phyloP scores from a whole-genome alignment of 2,797 vertebrate genomes.

The Mormyrops attenuatus region DNA sequence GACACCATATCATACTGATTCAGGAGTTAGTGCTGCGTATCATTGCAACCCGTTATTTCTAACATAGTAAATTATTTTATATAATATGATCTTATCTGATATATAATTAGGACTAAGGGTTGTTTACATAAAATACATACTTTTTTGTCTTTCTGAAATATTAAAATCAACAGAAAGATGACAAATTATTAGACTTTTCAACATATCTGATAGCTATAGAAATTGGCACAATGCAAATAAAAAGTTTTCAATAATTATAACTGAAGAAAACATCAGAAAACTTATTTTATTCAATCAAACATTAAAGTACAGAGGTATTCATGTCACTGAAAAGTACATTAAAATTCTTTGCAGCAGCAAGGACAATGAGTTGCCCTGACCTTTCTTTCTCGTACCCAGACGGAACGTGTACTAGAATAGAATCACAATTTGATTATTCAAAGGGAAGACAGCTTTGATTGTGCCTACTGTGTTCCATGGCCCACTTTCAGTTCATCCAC shows the following conservation, averaged over 20 bases:
- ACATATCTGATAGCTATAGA: background rate
- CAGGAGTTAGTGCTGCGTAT: background rate
- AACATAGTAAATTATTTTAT: background rate
- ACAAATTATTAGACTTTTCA: background rate
- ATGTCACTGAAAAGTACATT: background rate
- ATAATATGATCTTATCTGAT: background rate
- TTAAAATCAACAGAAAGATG: background rate
- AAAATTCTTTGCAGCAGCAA: background rate
- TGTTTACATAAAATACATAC: background rate
- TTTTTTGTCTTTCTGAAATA: background rate
- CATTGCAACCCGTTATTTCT: background rate
- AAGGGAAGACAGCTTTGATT: background rate
- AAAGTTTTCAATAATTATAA: background rate
- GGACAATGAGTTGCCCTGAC: background rate
- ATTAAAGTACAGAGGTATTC: background rate
- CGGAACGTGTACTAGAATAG: background rate
- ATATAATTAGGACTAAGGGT: background rate
- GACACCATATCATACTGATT: background rate
- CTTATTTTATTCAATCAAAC: background rate
- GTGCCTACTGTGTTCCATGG: background rate
- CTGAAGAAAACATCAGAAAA: background rate
- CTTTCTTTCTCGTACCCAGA: background rate
- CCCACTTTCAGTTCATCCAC: background rate
- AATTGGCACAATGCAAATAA: background rate
- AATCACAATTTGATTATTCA: background rate